Conservation (phyloP, 2,888 invertebrate species). For the Polydrusus cervinus region DNA sequence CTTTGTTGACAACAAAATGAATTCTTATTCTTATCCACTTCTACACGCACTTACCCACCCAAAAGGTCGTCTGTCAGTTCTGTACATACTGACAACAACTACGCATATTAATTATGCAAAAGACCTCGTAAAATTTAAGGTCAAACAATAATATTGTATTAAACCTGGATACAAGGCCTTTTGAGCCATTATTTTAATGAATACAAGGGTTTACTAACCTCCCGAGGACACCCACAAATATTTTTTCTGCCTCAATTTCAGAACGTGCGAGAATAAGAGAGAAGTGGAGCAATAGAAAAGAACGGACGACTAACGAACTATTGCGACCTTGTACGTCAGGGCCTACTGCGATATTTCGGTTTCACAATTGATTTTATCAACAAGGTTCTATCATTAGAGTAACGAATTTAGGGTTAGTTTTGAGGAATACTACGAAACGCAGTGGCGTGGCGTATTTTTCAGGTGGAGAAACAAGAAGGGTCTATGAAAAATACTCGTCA, state of each 20-base stretch:
- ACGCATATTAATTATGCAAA: neutral
- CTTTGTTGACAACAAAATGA: too few relatives aligned
- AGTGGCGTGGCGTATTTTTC: too few relatives aligned
- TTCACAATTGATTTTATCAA: slow-evolving; percentile 16
- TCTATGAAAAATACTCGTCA: too few relatives aligned
- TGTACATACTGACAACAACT: too few relatives aligned
- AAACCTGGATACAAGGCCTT: slow-evolving; percentile 14
- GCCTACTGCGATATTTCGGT: slow-evolving; percentile 22
- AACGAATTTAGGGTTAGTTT: neutral
- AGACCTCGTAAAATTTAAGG: neutral
- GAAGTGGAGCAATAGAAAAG: slow-evolving; percentile 8
- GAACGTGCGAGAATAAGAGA: slow-evolving; percentile 19
- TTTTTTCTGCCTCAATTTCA: slow-evolving; percentile 7
- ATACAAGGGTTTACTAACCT: slow-evolving; percentile 33
- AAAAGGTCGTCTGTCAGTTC: too few relatives aligned
- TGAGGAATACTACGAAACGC: neutral
- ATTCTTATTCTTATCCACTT: too few relatives aligned
- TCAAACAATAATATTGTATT: slow-evolving; percentile 2
- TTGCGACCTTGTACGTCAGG: slow-evolving; percentile 33
- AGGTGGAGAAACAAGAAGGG: too few relatives aligned
- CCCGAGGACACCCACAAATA: slow-evolving; percentile 27
- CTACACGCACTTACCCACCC: too few relatives aligned
- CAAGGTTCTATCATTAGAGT: slow-evolving; percentile 7
- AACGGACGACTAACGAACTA: slow-evolving; percentile 16
- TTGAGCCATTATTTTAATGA: slow-evolving; percentile 7